phyloP scores from a whole-genome alignment of 2,113 vertebrate genomes.

The Ammospiza caudacuta region DNA sequence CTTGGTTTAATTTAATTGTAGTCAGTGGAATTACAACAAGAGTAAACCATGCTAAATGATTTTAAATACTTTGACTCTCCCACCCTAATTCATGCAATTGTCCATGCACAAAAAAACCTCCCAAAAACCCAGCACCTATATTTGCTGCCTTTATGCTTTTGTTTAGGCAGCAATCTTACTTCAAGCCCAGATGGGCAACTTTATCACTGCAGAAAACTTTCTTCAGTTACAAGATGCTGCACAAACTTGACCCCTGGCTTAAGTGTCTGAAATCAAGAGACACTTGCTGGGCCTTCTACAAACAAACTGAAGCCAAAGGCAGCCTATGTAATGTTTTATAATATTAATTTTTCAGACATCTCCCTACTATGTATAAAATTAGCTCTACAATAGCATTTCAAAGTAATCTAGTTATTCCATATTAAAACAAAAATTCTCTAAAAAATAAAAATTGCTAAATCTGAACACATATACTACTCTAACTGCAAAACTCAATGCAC shows the following conservation, averaged over 20 bases:
- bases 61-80: constrained; percentile 24
- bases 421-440: constrained; percentile 39
- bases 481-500: constrained; percentile 54
- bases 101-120: not conserved
- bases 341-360: constrained; percentile 43
- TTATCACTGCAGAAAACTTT: not conserved
- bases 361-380: constrained; percentile 28
- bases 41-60: not conserved
- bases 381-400: constrained; percentile 58
- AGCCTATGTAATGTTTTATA: constrained; percentile 39
- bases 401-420: constrained; percentile 44
- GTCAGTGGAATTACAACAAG: not conserved
- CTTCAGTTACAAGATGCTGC: not conserved
- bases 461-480: constrained; percentile 54
- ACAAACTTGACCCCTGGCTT: not conserved
- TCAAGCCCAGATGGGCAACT: not conserved
- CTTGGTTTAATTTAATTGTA: not conserved
- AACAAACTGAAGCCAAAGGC: constrained; percentile 42
- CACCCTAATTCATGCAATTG: not conserved
- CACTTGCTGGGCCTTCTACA: not conserved
- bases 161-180: not conserved
- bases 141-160: constrained; percentile 28
- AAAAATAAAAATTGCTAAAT: constrained; percentile 48
- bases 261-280: not conserved
- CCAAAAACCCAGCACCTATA: not conserved